Evolutionary conservation across 2,888 invertebrate species (phyloP).

Genomic region (Prostheceraeus crozeri): DNA sequence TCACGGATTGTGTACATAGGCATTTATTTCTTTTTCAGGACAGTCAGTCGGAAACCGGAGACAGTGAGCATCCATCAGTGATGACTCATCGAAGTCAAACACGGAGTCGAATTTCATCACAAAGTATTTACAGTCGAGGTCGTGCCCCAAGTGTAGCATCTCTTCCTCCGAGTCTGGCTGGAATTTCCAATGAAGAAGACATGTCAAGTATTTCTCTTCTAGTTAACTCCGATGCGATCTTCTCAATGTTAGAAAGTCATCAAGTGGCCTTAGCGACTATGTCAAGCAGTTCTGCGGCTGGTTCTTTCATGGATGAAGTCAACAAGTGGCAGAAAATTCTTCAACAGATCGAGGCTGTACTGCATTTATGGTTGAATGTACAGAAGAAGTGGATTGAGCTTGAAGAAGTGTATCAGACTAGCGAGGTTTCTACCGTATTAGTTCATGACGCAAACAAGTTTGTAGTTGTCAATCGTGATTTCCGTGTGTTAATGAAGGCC

Average conservation of each 20-base stretch:
- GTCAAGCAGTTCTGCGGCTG: conserved; percentile 52
- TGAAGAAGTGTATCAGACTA: conserved; percentile 52
- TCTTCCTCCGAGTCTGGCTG: conserved; percentile 6
- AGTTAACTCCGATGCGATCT: conserved; percentile 50
- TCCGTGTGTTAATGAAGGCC: conserved; percentile 53
- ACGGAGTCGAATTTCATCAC: neutral
- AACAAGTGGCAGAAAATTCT: conserved; percentile 56
- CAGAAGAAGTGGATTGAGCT: conserved; percentile 55
- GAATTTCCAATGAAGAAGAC: conserved; percentile 44
- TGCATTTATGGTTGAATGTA: conserved; percentile 54
- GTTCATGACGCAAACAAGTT: conserved; percentile 52
- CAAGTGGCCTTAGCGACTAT: conserved; percentile 54
- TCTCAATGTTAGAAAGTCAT: conserved; percentile 55
- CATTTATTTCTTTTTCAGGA: too few species aligned
- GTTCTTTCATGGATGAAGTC: conserved; percentile 56
- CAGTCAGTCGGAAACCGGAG: conserved; percentile 12
- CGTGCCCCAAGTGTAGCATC: conserved; percentile 2
- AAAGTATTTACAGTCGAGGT: conserved; percentile 15
- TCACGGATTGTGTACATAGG: too few species aligned
- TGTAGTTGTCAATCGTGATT: conserved; percentile 51
- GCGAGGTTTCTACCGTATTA: conserved; percentile 49
- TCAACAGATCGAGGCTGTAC: conserved; percentile 54
- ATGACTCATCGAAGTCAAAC: neutral
- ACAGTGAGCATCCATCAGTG: neutral
- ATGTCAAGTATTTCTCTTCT: conserved; percentile 47